Evolutionary conservation across 2,888 invertebrate genomes (phyloP).

Genomic region (Calliopum simillimum): DNA sequence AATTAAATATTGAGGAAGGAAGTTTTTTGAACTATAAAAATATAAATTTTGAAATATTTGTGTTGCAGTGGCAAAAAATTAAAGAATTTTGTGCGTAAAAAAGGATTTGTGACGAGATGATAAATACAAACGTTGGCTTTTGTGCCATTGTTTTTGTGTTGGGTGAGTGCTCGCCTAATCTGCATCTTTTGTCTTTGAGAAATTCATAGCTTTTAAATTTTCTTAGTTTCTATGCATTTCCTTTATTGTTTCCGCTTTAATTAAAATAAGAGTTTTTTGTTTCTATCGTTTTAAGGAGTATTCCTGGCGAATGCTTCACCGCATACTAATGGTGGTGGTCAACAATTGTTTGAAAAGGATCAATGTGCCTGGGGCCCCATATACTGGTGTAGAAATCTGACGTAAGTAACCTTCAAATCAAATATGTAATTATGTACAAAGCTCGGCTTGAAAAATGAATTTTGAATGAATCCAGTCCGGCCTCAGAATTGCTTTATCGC

Average conservation of each 20-base stretch:
- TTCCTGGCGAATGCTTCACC: slow-evolving; percentile 36
- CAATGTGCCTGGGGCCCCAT: slow-evolving; percentile 84
- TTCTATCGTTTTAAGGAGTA: slow-evolving; percentile 26
- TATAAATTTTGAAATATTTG: too few species aligned
- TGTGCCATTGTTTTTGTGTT: slow-evolving; percentile 67
- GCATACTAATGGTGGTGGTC: slow-evolving; percentile 24
- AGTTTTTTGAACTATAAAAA: too few species aligned
- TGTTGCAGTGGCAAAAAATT: background rate
- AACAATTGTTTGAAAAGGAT: slow-evolving; percentile 69
- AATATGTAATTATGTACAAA: too few species aligned
- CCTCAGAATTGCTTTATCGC: too few species aligned
- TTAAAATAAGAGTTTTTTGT: background rate
- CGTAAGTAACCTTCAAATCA: slow-evolving; percentile 58
- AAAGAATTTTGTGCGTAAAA: background rate
- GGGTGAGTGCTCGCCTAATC: slow-evolving; percentile 62
- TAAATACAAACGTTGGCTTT: slow-evolving; percentile 63
- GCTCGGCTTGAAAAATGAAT: too few species aligned
- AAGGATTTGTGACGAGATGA: slow-evolving; percentile 60
- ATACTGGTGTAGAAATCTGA: slow-evolving; percentile 77
- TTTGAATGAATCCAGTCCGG: background rate
- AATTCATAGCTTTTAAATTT: background rate
- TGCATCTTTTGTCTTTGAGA: slow-evolving; percentile 18
- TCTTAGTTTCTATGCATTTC: too few species aligned
- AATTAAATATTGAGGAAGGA: too few species aligned
- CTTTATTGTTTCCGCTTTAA: too few species aligned